phyloP scores from a whole-genome alignment of 2,888 invertebrate genomes.

The Caradrina kadenii region DNA sequence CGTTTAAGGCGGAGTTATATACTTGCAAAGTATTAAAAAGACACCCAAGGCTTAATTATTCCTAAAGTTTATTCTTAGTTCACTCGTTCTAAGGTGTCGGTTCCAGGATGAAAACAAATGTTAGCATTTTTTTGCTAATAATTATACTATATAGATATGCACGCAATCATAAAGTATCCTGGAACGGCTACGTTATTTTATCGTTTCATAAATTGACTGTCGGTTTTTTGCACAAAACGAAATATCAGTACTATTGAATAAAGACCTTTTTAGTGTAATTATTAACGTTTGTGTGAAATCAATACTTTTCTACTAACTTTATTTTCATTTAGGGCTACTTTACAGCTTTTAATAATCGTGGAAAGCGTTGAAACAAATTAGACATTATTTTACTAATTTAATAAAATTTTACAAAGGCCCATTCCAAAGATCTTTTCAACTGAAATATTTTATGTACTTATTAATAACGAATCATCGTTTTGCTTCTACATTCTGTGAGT shows the following conservation, averaged over 20 bases:
- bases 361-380: slow-evolving; percentile 41
- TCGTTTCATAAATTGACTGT: slow-evolving; percentile 45
- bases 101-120: slow-evolving; percentile 33
- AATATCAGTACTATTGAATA: slow-evolving; percentile 59
- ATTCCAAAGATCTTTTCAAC: slow-evolving; percentile 81
- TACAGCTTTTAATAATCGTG: slow-evolving; percentile 46
- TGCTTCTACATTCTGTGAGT: slow-evolving; percentile 83
- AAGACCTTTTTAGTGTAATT: slow-evolving; percentile 61
- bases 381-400: slow-evolving; percentile 56
- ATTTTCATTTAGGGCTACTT: slow-evolving; percentile 52
- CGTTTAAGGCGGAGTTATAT: slow-evolving; percentile 37
- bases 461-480: slow-evolving; percentile 72
- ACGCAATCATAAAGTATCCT: slow-evolving; percentile 30
- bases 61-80: slow-evolving; percentile 51
- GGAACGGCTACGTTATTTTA: slow-evolving; percentile 19
- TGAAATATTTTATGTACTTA: slow-evolving; percentile 73
- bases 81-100: slow-evolving; percentile 38
- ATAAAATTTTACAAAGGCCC: slow-evolving; percentile 69
- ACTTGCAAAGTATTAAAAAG: slow-evolving; percentile 65
- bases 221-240: slow-evolving; percentile 60
- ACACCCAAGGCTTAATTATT: slow-evolving; percentile 64
- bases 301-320: slow-evolving; percentile 64
- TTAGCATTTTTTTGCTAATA: slow-evolving; percentile 21
- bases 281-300: slow-evolving; percentile 62
- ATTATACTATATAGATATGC: slow-evolving; percentile 27